Base-by-base conservation (phyloP, 2,888 invertebrate species). In the Calliphora vomitoria region DNA sequence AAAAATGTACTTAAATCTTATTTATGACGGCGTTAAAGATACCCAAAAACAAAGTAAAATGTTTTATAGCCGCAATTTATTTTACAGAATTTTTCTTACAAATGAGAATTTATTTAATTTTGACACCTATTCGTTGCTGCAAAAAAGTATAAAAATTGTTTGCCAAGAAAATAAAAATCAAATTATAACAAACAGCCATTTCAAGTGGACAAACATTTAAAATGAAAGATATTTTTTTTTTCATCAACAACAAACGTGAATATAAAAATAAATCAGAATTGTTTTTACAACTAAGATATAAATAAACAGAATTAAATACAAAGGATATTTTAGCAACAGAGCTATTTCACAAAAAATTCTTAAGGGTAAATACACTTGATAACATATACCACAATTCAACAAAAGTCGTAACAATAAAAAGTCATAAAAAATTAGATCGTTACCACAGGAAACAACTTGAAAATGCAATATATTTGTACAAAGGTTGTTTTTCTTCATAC, bases 41-140 rank as follows among this genome's bases (percentile, higher is more conserved):
- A 50, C 35, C 8, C 6, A 8, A 71, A 62, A 69, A 64, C 18
- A 41, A 55, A 64, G 8, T 71, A 55, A 76, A 55, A 64, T 78
- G n/a, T 62, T 35, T 25, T 35, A 72, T 64, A 41, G 11, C 38
- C 76, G n/a, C 55, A 78, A 72, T 72, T 84, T 83, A 83, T 83
- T 71, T 83, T 18, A 25, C 13, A 41, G 13, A 10, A 25, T 31
- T 55, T 72, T 74, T 72, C 25, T 66, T 55, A 35, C 25, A 76
- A 72, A 84, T 84, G 58, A 84, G 79, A 84, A 79, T 79, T 79
- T 79, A 74, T 84, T 47, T 72, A 13, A 47, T 79, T 78, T 83
- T 83, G 72, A 72, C 84, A 84, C 84, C 84, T 79, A 74, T 79
- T 84, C 55, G 35, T 47, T 64, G 78, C 53, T 20, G 8, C 1